Percentiles rank a stretch among this genome's conserved stretches.
These are phyloP conservation scores for Dicycla oo DNA, from an alignment of 2,888 invertebrate species.

Conservation along the genomic window DNA sequence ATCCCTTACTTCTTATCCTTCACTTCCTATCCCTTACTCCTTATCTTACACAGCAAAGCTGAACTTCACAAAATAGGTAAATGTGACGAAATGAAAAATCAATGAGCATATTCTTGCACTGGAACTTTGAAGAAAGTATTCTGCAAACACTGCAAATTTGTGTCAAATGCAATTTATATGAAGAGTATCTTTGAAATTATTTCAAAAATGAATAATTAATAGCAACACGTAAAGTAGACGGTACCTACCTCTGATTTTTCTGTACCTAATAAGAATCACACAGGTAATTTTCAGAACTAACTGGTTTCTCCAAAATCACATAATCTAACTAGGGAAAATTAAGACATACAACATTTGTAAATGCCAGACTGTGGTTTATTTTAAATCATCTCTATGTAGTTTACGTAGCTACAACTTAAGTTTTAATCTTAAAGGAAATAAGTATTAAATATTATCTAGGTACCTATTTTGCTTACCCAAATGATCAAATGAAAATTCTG, in stretches of 20 bases:
- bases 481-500: background rate
- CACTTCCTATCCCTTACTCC: background rate
- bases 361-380: no score
- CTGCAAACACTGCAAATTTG: background rate
- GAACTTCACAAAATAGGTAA: background rate
- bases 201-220: conserved; percentile 16
- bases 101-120: background rate
- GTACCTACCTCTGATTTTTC: background rate
- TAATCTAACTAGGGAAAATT: background rate
- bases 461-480: background rate
- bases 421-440: no score
- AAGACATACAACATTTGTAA: no score
- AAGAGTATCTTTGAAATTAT: background rate
- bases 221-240: background rate
- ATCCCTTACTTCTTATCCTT: background rate
- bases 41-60: background rate
- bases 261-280: background rate
- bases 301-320: background rate
- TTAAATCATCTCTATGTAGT: no score
- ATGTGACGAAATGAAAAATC: background rate
- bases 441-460: no score
- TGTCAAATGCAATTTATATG: conserved; percentile 21
- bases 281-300: background rate
- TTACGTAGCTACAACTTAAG: no score
- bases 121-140: background rate